A percentile compares a stretch with the other conserved stretches of the same genome.
Evolutionary conservation across 2,113 vertebrate species (phyloP).

Genomic region (Gopherus evgoodei): DNA sequence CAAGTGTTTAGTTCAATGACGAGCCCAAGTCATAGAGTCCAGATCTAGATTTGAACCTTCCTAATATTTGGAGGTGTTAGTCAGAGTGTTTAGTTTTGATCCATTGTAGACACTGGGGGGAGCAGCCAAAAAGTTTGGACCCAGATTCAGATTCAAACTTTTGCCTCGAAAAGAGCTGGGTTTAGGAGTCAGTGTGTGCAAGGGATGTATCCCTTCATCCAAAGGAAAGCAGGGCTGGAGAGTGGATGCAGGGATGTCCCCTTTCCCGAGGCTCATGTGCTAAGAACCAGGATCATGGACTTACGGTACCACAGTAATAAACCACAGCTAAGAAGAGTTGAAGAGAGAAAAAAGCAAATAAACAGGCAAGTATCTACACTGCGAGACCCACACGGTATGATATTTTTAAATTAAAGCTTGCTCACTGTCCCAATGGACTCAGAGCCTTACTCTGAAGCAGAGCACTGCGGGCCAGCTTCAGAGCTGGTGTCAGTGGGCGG

Average conservation of each 20-base stretch:
- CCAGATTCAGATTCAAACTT: background rate
- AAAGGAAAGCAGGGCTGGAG: background rate
- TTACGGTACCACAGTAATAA: background rate
- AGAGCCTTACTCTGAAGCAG: background rate
- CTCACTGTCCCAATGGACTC: background rate
- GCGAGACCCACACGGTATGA: background rate
- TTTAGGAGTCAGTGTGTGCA: background rate
- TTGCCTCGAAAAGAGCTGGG: background rate
- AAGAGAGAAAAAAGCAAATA: background rate
- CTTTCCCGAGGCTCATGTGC: background rate
- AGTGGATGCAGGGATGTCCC: background rate
- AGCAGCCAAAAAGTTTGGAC: background rate
- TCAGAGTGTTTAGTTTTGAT: background rate
- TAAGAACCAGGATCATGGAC: background rate
- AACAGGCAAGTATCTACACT: background rate
- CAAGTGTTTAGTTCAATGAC: background rate
- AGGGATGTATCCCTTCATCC: background rate
- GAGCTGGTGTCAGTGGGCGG: background rate
- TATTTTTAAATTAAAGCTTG: background rate
- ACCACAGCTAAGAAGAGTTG: background rate
- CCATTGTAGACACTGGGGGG: background rate
- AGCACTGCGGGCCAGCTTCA: background rate
- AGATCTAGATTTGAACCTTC: background rate
- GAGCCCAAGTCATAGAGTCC: background rate
- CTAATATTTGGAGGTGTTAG: background rate